Evolutionary conservation across 2,113 vertebrate genomes (phyloP), one percentile per base, ranked within the genome.

Genomic region (Microtus montanus): DNA sequence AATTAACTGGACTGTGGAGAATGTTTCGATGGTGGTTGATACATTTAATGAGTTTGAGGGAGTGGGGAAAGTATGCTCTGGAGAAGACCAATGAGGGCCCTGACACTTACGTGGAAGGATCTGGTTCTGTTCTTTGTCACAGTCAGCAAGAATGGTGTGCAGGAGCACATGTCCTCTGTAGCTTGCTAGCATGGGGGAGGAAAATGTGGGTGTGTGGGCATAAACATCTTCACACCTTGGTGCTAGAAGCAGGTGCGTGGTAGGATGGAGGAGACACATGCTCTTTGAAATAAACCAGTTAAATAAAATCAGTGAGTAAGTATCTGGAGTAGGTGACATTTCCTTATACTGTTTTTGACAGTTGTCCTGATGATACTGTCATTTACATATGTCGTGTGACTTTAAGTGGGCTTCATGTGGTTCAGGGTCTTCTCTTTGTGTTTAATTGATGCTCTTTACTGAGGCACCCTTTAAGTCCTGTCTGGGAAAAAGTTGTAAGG

Each of bases 271-370:
- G 92, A 95, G 85, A 93, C 82, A 85, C 93, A 83, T 87, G 82
- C 68, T 96, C 35, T 93, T 95, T 93, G 93, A 95, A 97, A 94
- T 96, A 96, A 95, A 84, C 75, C 86, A 89, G 93, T 96, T 85
- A 97, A 96, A 94, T 97, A 97, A 97, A 97, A 96, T 91, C 92
- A 96, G 94, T 95, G 91, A 96, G 94, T 92, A 92, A 96, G 91
- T 95, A 77, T 61, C 71, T 90, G 63, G 73, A 85, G 91, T 95
- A 96, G 91, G 95, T 95, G 75, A 19, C 91, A 79, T 93, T 93
- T 93, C 93, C n/a, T 73, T 49, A 0, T 88, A 80, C 95, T 93
- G 44, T 91, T 93, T 66, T 33, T 71, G 70, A 14, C 89, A 89
- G 75, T 96, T 95, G 91, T 12, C 73, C 47, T 4, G 49, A 47